Evolutionary conservation across 2,888 invertebrate species (phyloP), one percentile per base, ranked within the genome.

Genomic region (Euphydryas editha): DNA sequence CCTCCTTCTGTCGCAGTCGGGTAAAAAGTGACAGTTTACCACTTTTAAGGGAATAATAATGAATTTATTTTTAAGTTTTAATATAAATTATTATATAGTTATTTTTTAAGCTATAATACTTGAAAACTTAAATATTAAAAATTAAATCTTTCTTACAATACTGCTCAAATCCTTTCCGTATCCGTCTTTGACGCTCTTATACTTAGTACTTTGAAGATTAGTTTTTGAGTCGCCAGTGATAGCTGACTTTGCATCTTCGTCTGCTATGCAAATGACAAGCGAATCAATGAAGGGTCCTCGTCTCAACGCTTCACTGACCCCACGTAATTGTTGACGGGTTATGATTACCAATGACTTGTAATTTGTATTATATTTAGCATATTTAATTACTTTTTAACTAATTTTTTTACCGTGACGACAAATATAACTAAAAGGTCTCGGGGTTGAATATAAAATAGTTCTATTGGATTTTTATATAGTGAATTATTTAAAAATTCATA

Each of bases 211-310:
- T 78, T 80, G 78, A 79, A 82, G 84, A 88, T 87, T 86, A 86
- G 86, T 86, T 85, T 81, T 75, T 73, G 79, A 85, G 83, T 81
- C 78, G 76, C 76, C 78, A 76, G 80, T 84, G 81, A 83, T 84
- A 82, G 86, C 85, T 81, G 84, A 84, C 77, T 81, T 73, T 71
- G 80, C 81, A 75, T 73, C 75, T 67, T 74, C 87, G 85, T 85
- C 87, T 88, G 75, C 75, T 75, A 89, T 89, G 88, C 88, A 87
- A 89, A 89, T 88, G 76, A 78, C 74, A 73, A 65, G 65, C 42
- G 69, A 68, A 66, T 72, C 71, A 71, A 66, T 69, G 68, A 51
- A 65, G 68, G 65, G 59, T 54, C 62, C 65, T 67, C 46, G 17
- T 64, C 30, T 63, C 61, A 42, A 58, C 57, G 44, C 67, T 58